These are phyloP conservation scores for Saguinus imperator DNA, from an alignment of 2,113 vertebrate species.

Conservation along the genomic window DNA sequence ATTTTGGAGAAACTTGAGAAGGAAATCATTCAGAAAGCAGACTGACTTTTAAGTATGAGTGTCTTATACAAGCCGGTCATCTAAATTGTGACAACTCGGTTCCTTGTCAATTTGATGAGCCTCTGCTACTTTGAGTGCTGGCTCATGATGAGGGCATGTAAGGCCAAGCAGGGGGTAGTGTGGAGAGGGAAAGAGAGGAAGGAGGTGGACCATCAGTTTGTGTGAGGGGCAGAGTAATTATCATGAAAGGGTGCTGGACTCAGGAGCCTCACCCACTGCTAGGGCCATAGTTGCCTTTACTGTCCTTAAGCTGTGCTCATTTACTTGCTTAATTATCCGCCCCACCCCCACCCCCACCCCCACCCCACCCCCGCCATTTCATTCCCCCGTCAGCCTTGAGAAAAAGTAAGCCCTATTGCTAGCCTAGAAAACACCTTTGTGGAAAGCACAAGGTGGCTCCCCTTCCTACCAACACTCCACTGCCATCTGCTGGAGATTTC, in stretches of 20 bases:
- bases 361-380: not conserved
- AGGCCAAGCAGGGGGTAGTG: not conserved
- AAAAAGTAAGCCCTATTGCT: not conserved
- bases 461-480: conserved; percentile 5
- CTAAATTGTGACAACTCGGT: not conserved
- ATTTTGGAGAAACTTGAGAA: not conserved
- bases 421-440: not conserved
- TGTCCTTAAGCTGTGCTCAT: not conserved
- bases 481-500: conserved; percentile 65
- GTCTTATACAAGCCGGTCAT: not conserved
- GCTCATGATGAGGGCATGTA: not conserved
- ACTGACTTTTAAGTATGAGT: not conserved
- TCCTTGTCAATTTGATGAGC: not conserved
- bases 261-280: not conserved
- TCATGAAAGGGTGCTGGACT: not conserved
- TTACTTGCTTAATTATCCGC: not conserved
- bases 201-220: not conserved
- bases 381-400: not conserved
- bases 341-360: no score
- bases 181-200: not conserved
- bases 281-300: not conserved
- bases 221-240: not conserved
- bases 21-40: not conserved
- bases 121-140: not conserved
- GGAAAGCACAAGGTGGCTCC: not conserved